Conservation (phyloP, 2,113 vertebrate species). For the Eonycteris spelaea region DNA sequence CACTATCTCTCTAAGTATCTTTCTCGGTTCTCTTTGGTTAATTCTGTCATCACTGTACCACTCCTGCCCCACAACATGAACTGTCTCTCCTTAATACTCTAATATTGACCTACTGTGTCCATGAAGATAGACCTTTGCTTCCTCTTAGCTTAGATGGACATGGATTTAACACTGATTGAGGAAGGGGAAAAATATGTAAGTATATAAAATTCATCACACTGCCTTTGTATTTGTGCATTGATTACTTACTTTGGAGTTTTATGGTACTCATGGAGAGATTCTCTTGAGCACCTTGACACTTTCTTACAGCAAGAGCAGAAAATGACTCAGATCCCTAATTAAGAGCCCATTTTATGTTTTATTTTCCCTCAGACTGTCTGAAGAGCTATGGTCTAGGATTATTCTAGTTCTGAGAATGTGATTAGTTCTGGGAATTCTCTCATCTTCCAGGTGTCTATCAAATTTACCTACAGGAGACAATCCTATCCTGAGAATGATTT, state of each 20-base stretch:
- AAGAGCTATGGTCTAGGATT: not conserved
- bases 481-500: not conserved
- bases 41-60: not conserved
- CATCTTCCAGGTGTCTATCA: not conserved
- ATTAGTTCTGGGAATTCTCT: not conserved
- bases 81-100: fast-evolving
- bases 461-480: not conserved
- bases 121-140: not conserved
- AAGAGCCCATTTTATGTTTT: not conserved
- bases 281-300: not conserved
- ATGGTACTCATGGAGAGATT: not conserved
- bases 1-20: not conserved
- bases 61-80: not conserved
- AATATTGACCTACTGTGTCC: not conserved
- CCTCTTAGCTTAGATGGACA: not conserved
- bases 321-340: not conserved
- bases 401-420: not conserved
- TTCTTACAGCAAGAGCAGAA: not conserved
- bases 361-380: not conserved
- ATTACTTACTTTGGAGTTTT: not conserved
- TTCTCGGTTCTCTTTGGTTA: not conserved
- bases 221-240: not conserved
- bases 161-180: not conserved
- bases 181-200: not conserved
- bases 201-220: not conserved